Conservation (phyloP, 1,140 invertebrate species). For the Latrodectus geometricus region DNA sequence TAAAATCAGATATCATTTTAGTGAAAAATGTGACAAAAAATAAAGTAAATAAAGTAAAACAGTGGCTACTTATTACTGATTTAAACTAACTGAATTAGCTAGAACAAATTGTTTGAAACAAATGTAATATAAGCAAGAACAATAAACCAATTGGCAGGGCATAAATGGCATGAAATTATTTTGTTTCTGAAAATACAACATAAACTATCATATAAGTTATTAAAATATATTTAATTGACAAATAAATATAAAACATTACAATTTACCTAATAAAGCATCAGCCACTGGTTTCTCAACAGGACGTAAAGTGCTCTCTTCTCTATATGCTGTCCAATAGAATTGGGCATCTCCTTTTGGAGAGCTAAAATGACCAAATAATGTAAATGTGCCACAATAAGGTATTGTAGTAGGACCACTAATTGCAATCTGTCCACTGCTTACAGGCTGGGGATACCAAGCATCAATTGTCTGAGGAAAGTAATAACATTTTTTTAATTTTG, state of each 20-base stretch:
- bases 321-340: constrained; percentile 48
- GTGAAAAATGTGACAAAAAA: too few relatives aligned
- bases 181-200: background rate
- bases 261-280: constrained; percentile 39
- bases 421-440: constrained; percentile 46
- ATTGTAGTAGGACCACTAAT: constrained; percentile 54
- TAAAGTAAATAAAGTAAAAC: too few relatives aligned
- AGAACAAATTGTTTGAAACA: too few relatives aligned
- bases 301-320: constrained; percentile 14
- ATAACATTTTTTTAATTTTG: background rate
- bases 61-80: too few relatives aligned
- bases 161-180: too few relatives aligned
- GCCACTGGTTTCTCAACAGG: constrained; percentile 22
- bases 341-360: constrained; percentile 62
- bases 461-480: constrained; percentile 46
- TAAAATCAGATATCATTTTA: too few relatives aligned
- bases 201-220: too few relatives aligned
- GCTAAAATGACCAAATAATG: constrained; percentile 63
- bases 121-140: too few relatives aligned
- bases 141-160: too few relatives aligned
- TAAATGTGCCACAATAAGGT: constrained; percentile 63
- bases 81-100: too few relatives aligned
- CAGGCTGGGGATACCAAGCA: constrained; percentile 45
- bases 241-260: background rate
- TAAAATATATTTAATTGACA: background rate